Evolutionary conservation across 1,140 invertebrate species (phyloP).

Genomic region (Drosophila biarmipes): DNA sequence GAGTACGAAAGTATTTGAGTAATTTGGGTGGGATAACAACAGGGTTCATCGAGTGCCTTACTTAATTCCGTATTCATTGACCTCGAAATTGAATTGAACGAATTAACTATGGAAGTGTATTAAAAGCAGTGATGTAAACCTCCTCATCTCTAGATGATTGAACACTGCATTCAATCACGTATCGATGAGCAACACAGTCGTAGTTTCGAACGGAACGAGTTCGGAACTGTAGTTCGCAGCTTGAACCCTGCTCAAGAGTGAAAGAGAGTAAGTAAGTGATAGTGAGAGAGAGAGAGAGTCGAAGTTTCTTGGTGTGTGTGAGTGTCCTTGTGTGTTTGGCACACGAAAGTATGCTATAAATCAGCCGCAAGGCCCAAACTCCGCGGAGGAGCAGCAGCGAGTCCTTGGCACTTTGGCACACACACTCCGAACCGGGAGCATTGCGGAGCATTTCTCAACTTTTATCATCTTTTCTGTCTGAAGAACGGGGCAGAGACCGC

Average conservation of each 20-base stretch:
- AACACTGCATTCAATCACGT: conserved; percentile 64
- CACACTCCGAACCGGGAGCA: conserved; percentile 28
- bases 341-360: conserved; percentile 38
- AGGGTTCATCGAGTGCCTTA: conserved; percentile 68
- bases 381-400: conserved; percentile 23
- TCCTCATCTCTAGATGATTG: conserved; percentile 49
- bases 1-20: conserved; percentile 51
- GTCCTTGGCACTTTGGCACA: conserved; percentile 18
- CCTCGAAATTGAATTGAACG: conserved; percentile 47
- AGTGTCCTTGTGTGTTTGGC: conserved; percentile 7
- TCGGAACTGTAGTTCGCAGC: conserved; percentile 72
- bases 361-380: conserved; percentile 35
- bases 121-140: conserved; percentile 49
- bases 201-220: conserved; percentile 81
- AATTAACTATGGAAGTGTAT: conserved; percentile 28
- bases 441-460: conserved; percentile 61
- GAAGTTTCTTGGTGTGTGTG: conserved; percentile 33
- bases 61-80: conserved; percentile 72
- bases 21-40: conserved; percentile 46
- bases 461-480: conserved; percentile 45
- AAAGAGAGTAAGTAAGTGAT: conserved; percentile 65
- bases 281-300: conserved; percentile 23
- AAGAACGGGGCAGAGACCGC: conserved; percentile 57
- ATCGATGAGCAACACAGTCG: conserved; percentile 63
- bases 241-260: conserved; percentile 55